These are phyloP conservation scores for Aepyceros melampus DNA, from an alignment of 2,113 vertebrate species.

Conservation along the genomic window DNA sequence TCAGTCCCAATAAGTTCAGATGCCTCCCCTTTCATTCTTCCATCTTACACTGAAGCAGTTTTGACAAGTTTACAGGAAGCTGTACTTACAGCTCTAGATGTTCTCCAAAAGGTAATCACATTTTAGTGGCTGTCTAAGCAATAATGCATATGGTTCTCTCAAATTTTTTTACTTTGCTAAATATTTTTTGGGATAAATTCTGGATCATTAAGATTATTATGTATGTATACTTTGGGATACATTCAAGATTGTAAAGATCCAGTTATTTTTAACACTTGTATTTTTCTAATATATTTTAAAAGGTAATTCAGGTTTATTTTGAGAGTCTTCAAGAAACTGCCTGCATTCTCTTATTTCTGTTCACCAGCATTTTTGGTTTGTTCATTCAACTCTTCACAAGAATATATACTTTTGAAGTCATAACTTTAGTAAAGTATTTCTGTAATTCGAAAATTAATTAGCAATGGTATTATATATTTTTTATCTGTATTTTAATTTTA, in stretches of 20 bases:
- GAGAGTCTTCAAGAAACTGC: background rate
- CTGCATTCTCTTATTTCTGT: background rate
- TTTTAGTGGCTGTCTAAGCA: slow-evolving; percentile 39
- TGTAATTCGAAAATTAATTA: slow-evolving; percentile 34
- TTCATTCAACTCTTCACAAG: background rate
- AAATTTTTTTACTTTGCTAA: background rate
- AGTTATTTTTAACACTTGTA: slow-evolving; percentile 5
- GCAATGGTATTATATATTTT: background rate
- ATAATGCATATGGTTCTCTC: background rate
- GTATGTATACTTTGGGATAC: background rate
- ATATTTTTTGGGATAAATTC: background rate
- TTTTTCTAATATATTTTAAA: background rate
- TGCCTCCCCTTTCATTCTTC: slow-evolving; percentile 97
- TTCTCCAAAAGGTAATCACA: slow-evolving; percentile 94
- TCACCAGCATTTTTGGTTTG: slow-evolving; percentile 4
- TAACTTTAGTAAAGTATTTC: background rate
- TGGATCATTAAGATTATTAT: background rate
- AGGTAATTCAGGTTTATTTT: slow-evolving; percentile 8
- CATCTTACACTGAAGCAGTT: slow-evolving; percentile 97
- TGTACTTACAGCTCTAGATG: slow-evolving; percentile 94
- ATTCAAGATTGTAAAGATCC: background rate
- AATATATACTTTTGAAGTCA: slow-evolving; percentile 33
- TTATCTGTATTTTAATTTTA: background rate
- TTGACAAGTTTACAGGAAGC: slow-evolving; percentile 98
- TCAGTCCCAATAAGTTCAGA: slow-evolving; percentile 99